These are phyloP conservation scores for Neosalanx taihuensis DNA, from an alignment of 2,797 vertebrate species.

Conservation along the genomic window DNA sequence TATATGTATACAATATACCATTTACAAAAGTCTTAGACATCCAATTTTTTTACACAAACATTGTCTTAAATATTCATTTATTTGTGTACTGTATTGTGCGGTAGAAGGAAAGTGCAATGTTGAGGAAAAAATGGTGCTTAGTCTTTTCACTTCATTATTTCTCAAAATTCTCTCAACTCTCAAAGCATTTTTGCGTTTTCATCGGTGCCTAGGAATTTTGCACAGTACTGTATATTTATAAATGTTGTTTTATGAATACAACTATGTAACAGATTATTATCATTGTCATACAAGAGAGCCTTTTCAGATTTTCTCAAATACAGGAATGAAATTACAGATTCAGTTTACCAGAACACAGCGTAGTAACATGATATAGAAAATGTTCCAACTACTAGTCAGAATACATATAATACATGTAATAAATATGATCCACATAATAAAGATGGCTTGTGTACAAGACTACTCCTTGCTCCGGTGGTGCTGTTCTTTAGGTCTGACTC, in stretches of 20 bases:
- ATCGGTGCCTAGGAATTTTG: too few relatives aligned
- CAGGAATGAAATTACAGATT: slow-evolving; percentile 2
- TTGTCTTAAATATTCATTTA: too few relatives aligned
- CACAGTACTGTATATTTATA: too few relatives aligned
- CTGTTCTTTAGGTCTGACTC: slow-evolving; percentile 25
- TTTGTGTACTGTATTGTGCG: too few relatives aligned
- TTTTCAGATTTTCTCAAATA: slow-evolving; percentile 34
- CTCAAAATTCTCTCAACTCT: too few relatives aligned
- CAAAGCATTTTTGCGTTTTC: too few relatives aligned
- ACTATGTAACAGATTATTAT: slow-evolving; percentile 20
- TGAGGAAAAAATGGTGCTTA: too few relatives aligned
- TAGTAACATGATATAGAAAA: slow-evolving; percentile 25
- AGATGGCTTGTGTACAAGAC: slow-evolving; percentile 26
- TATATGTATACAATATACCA: too few relatives aligned
- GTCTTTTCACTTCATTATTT: neutral
- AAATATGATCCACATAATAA: slow-evolving; percentile 40
- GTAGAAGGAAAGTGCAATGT: too few relatives aligned
- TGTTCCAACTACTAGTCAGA: slow-evolving; percentile 16
- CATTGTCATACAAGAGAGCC: slow-evolving; percentile 45
- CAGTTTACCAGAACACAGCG: slow-evolving; percentile 37
- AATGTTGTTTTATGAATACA: neutral
- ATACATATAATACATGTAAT: slow-evolving; percentile 49
- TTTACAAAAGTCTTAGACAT: too few relatives aligned
- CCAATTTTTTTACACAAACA: too few relatives aligned
- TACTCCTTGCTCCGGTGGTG: slow-evolving; percentile 47